phyloP scores from a whole-genome alignment of 2,797 vertebrate species.

The Cuculus canorus region DNA sequence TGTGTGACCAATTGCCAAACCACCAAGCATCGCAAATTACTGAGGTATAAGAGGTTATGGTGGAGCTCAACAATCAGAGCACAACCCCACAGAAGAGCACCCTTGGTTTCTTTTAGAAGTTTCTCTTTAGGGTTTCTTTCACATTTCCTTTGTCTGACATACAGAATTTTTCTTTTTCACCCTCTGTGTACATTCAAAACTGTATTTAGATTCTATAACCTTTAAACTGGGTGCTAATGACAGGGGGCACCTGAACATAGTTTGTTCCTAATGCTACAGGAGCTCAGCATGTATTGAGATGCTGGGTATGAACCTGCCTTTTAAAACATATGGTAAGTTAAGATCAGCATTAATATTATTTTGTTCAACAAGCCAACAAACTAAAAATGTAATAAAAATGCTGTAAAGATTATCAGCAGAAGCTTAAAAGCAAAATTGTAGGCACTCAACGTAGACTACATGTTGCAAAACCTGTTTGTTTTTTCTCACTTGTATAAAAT shows the following conservation, averaged over 20 bases:
- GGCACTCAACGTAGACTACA: neutral
- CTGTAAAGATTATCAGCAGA: neutral
- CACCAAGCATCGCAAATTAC: conserved; percentile 39
- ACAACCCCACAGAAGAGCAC: neutral
- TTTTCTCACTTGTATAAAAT: conserved; percentile 40
- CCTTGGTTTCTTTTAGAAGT: neutral
- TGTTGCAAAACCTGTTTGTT: neutral
- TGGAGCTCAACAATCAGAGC: neutral
- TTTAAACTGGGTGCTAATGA: neutral
- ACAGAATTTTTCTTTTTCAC: neutral
- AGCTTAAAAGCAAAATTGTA: conserved; percentile 14
- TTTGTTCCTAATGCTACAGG: neutral
- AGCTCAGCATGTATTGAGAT: neutral
- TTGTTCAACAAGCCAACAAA: neutral
- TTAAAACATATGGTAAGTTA: neutral
- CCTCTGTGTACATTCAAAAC: neutral
- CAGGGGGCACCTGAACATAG: neutral
- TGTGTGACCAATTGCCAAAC: conserved; percentile 52
- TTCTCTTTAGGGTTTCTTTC: neutral
- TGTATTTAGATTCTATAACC: neutral
- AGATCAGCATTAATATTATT: neutral
- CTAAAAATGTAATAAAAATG: neutral
- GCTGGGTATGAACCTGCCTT: neutral
- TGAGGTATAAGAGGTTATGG: neutral
- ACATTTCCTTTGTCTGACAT: neutral